Evolutionary conservation across 1,140 invertebrate species (phyloP), one percentile per base, ranked within the genome.

Genomic region (Eriocheir sinensis): DNA sequence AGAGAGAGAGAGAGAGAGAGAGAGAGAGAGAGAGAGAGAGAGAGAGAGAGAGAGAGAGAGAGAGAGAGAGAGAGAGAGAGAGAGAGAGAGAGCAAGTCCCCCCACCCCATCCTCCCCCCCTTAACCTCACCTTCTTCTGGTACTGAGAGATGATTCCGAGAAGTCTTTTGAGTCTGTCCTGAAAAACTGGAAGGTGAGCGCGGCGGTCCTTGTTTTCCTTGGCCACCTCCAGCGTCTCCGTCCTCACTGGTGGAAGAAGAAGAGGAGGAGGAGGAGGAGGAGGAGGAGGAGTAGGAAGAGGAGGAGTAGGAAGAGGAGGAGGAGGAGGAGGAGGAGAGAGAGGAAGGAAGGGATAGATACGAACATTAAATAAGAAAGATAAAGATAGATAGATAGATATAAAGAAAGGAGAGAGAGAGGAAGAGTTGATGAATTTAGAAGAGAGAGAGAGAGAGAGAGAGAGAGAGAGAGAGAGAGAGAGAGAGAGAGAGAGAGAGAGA

Each of bases 101-200:
- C 44, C 4, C 48, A 53, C 48, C 48, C 12, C 48, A 3, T 21
- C 12, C 48, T 53, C 48, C n/a, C n/a, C n/a, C n/a, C 8, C 60
- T n/a, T n/a, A n/a, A n/a, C n/a, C n/a, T 34, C 89, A 94, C 93
- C 93, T 94, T 94, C 0, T 89, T 60, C 3, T 89, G 86, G 27
- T 80, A 94, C 53, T 94, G 85, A n/a, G n/a, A n/a, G n/a, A n/a
- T n/a, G n/a, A n/a, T 21, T 90, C 48, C 3, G 89, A n/a, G 2
- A 94, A 1, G 38, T 81, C 34, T 30, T 89, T 12, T 17, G 30
- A 94, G 85, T 48, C 86, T 89, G 21, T 81, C 86, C 1, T 34
- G 60, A 12, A 94, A 94, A 3, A 80, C 8, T 32, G 93, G 93
- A 27, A 94, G 34, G 48, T 94, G 85, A 0, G 12, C 21, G 2